phyloP scores from a whole-genome alignment of 1,140 invertebrate species.

The Chionoecetes opilio region DNA sequence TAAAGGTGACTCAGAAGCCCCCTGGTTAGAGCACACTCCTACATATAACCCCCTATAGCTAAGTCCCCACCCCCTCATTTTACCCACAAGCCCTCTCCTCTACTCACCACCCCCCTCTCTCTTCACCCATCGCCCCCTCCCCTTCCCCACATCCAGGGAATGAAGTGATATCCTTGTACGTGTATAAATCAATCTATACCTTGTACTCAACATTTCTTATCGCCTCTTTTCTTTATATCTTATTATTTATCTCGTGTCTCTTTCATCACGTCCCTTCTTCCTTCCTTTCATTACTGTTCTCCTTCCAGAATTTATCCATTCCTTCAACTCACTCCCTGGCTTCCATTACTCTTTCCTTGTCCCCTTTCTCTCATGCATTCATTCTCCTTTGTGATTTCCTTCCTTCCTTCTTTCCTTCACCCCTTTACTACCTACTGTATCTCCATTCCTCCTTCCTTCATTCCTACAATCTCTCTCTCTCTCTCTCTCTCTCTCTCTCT shows the following conservation, averaged over 20 bases:
- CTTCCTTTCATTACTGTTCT: slow-evolving; percentile 35
- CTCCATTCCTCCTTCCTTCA: background rate
- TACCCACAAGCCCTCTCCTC: too few species aligned
- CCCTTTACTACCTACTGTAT: background rate
- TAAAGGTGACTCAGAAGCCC: too few species aligned
- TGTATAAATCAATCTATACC: background rate
- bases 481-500: slow-evolving; percentile 17
- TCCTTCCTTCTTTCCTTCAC: too few species aligned
- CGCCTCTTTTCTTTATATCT: background rate
- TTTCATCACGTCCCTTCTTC: background rate
- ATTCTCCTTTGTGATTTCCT: background rate
- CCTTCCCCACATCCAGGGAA: too few species aligned
- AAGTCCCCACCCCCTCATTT: too few species aligned
- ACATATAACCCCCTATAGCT: too few species aligned
- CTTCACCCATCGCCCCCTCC: too few species aligned
- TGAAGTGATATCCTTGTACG: too few species aligned
- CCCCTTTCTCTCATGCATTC: background rate
- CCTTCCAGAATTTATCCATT: background rate
- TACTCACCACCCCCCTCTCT: too few species aligned
- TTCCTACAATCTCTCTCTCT: background rate
- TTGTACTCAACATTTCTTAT: background rate
- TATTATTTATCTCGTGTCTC: background rate
- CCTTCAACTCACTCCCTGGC: background rate
- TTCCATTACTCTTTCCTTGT: background rate
- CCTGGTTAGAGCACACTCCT: too few species aligned